Conservation (phyloP, 1,140 invertebrate species). For the Drosophila pectinifera region DNA sequence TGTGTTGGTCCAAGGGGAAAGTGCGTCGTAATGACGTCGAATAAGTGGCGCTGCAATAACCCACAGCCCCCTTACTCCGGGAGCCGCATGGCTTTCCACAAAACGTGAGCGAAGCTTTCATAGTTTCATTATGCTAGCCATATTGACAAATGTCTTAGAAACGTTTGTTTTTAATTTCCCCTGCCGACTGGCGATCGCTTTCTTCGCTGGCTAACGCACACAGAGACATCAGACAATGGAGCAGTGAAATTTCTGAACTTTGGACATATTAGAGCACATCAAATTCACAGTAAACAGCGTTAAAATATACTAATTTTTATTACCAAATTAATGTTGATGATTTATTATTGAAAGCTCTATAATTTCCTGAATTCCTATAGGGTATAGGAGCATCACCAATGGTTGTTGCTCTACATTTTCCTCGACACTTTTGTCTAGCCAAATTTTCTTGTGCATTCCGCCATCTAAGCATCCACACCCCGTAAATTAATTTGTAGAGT, state of each 20-base stretch:
- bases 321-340: neutral
- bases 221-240: constrained; percentile 27
- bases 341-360: neutral
- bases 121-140: constrained; percentile 59
- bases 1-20: constrained; percentile 45
- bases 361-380: neutral
- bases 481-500: too few relatives aligned
- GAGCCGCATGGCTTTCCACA: constrained; percentile 22
- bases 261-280: constrained; percentile 20
- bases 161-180: constrained; percentile 53
- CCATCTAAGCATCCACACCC: too few relatives aligned
- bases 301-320: neutral
- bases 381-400: too few relatives aligned
- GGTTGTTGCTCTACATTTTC: too few relatives aligned
- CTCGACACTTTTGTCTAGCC: too few relatives aligned
- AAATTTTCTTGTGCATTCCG: too few relatives aligned
- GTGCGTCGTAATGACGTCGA: constrained; percentile 38
- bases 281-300: neutral
- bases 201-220: constrained; percentile 51
- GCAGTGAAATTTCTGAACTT: constrained; percentile 36
- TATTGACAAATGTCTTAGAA: constrained; percentile 65
- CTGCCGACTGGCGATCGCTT: constrained; percentile 39
- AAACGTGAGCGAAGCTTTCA: constrained; percentile 55
- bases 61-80: constrained; percentile 8
- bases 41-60: constrained; percentile 40